Conservation (phyloP, 2,888 invertebrate genomes). For the Andrena marginata region DNA sequence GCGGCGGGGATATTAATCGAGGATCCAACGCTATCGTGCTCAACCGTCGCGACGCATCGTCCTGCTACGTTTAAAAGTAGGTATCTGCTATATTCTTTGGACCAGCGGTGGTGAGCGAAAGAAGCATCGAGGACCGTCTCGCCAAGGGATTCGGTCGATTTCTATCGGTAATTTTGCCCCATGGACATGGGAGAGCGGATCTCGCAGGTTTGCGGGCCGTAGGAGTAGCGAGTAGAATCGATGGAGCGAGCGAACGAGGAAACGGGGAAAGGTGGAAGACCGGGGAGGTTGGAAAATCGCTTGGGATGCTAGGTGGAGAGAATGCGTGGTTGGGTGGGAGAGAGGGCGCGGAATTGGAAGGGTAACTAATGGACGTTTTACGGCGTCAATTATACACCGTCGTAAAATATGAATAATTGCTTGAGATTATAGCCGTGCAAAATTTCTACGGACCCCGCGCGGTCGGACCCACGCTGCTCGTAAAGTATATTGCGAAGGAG, state of each 20-base stretch:
- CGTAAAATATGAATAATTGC: constrained; percentile 82
- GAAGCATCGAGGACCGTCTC: not conserved
- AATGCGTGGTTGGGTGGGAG: constrained; percentile 1
- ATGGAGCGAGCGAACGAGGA: constrained; percentile 34
- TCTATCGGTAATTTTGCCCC: constrained; percentile 34
- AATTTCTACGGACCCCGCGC: constrained; percentile 67
- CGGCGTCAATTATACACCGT: constrained; percentile 81
- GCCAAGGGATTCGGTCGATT: constrained; percentile 29
- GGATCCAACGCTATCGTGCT: not conserved
- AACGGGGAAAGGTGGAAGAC: not conserved
- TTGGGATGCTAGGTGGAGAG: constrained; percentile 31
- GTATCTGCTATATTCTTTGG: too few species aligned
- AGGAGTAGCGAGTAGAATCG: constrained; percentile 56
- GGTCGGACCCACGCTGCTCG: constrained; percentile 33
- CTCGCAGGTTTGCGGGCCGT: constrained; percentile 6
- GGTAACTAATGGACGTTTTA: constrained; percentile 82
- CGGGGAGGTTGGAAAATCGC: constrained; percentile 48
- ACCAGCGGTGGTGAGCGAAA: not conserved
- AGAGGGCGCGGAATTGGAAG: constrained; percentile 62
- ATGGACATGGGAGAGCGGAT: not conserved
- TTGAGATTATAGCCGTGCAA: constrained; percentile 75
- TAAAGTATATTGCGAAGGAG: constrained; percentile 67
- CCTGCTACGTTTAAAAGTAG: too few species aligned
- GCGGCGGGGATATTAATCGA: constrained; percentile 55
- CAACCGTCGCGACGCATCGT: too few species aligned